Evolutionary conservation across 2,797 vertebrate species (phyloP).

Genomic region (Acanthornis magna): DNA sequence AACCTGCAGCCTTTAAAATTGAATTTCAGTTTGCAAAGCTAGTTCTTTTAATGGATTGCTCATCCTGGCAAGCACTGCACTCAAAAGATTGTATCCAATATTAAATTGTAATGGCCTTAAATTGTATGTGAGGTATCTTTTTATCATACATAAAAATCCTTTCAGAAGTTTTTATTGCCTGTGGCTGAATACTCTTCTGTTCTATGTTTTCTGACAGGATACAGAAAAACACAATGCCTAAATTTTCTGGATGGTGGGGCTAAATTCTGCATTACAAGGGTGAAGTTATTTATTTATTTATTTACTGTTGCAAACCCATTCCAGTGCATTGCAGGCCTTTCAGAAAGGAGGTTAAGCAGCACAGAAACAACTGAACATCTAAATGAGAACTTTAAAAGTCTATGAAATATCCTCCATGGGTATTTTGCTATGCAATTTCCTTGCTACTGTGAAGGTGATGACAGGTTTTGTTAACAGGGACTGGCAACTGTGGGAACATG

Average conservation of each 20-base stretch:
- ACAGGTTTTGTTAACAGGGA: not conserved
- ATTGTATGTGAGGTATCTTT: not conserved
- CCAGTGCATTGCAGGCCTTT: not conserved
- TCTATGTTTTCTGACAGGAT: not conserved
- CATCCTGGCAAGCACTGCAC: not conserved
- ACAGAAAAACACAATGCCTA: not conserved
- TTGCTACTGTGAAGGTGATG: not conserved
- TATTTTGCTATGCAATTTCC: not conserved
- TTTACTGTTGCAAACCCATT: not conserved
- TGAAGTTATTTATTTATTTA: not conserved
- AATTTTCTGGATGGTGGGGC: not conserved
- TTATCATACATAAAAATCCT: slow-evolving; percentile 29
- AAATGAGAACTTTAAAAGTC: not conserved
- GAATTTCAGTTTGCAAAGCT: slow-evolving; percentile 23
- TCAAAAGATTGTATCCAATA: not conserved
- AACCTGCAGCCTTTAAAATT: slow-evolving; percentile 1
- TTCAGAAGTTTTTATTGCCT: slow-evolving; percentile 10
- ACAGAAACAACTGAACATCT: not conserved
- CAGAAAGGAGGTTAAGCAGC: not conserved
- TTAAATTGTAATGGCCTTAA: not conserved
- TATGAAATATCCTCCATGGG: not conserved
- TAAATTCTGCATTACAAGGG: not conserved
- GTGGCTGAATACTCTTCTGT: not conserved
- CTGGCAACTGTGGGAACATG: not conserved
- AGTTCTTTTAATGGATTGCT: not conserved